Evolutionary conservation across 2,888 invertebrate genomes (phyloP).

Genomic region (Hyposoter didymator): DNA sequence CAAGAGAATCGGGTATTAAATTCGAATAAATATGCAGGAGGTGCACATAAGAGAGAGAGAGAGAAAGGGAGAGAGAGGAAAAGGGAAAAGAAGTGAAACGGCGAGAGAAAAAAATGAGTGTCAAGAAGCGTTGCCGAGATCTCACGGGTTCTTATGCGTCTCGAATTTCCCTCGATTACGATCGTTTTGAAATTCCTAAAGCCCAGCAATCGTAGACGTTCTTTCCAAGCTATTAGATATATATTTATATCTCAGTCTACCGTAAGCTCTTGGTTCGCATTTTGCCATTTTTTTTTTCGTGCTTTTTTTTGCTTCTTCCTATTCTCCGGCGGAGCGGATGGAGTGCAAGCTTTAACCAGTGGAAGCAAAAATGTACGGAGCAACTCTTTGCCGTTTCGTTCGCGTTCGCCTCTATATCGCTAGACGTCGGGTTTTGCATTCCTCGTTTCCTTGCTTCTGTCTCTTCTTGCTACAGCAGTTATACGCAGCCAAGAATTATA

Average conservation of each 20-base stretch:
- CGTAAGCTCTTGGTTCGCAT: constrained; percentile 23
- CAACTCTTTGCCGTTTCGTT: constrained; percentile 41
- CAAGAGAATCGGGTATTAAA: constrained; percentile 22
- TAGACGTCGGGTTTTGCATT: constrained; percentile 55
- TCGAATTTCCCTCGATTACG: constrained; percentile 67
- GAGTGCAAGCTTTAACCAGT: constrained; percentile 27
- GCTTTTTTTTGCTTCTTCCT: constrained; percentile 12
- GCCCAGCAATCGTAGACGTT: constrained; percentile 54
- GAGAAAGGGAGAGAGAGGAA: too few species aligned
- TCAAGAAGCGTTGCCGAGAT: constrained; percentile 40
- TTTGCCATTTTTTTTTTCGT: constrained; percentile 32
- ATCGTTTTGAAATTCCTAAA: constrained; percentile 66
- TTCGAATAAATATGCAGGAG: constrained; percentile 36
- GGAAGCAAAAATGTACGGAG: constrained; percentile 44
- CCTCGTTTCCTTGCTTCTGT: constrained; percentile 60
- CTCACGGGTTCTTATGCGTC: constrained; percentile 51
- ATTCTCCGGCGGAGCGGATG: constrained; percentile 14
- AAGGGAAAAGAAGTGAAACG: background rate
- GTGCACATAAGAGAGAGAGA: constrained; percentile 7
- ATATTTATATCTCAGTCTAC: constrained; percentile 23
- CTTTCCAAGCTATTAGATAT: constrained; percentile 52
- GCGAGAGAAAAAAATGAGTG: constrained; percentile 27
- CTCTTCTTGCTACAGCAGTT: constrained; percentile 22
- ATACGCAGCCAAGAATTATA: constrained; percentile 53
- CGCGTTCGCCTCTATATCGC: constrained; percentile 51